Base-by-base conservation (phyloP, 2,888 invertebrate species). In the Nipponacmea schrenckii region DNA sequence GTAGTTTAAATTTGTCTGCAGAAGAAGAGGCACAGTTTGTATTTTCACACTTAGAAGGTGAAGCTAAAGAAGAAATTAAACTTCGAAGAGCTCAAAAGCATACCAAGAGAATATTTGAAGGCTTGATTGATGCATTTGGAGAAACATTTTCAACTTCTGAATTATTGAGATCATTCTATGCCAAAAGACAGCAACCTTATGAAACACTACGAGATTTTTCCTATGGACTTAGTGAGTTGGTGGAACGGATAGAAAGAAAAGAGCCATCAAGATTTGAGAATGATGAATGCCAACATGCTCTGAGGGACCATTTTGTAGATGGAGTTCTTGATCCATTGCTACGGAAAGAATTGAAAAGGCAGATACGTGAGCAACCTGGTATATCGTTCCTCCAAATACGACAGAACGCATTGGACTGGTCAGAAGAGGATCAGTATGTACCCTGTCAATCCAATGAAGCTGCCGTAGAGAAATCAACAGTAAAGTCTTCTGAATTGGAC, bases 51-150 rank as follows among this genome's bases (percentile, higher is more conserved):
- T 12, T 56, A 2, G 20, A n/a, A n/a, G 56, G 12, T 20, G 56
- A 56, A 56, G 56, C 56, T 8, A 56, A 56, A 56, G 56, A 56
- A 24, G 56, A 56, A 56, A 12, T 56, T 12, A 56, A 56, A 56
- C 24, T 56, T n/a, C n/a, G 56, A 14, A n/a, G 56, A 56, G 50
- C 50, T 50, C 50, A 50, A n/a, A 20, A 5, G 10, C 56, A 56
- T 20, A 56, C 56, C 10, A 24, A 14, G 20, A 24, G 20, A 24
- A 56, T 56, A 20, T 1, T 56, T 56, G 7, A 5, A 20, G 20
- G 20, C 20, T 24, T 56, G 24, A 56, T 20, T n/a, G 56, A 24
- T 24, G 56, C 56, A 0, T 56, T 56, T 56, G 56, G 56, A 20
- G 56, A 56, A 56, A 56, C 20, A 56, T 56, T n/a, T 56, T 20